Percentiles rank a stretch among this genome's conserved stretches.
Conservation (phyloP, 30 jellyfish, hydroid and myxozoan species). For the Rhopilema esculentum region DNA sequence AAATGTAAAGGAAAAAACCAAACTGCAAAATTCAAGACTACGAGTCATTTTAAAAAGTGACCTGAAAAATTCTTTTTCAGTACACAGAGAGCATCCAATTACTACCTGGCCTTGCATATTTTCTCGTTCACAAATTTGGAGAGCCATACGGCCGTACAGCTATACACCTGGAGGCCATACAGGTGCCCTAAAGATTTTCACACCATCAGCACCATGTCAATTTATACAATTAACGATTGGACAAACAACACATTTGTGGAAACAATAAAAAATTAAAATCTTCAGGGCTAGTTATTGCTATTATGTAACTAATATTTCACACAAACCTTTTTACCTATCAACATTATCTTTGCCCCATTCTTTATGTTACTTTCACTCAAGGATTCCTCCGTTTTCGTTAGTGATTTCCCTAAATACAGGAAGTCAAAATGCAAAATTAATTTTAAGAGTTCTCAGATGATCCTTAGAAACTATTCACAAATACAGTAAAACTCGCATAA, state of each 20-base stretch:
- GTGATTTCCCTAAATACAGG: constrained; percentile 45
- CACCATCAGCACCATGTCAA: no score
- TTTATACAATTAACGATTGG: no score
- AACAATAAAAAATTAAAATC: no score
- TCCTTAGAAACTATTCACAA: background rate
- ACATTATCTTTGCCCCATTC: constrained; percentile 66
- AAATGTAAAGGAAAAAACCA: no score
- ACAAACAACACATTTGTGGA: background rate
- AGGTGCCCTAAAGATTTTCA: no score
- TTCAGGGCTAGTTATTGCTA: background rate
- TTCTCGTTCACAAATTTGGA: no score
- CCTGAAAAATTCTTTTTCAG: no score
- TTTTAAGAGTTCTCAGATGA: background rate
- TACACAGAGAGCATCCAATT: background rate
- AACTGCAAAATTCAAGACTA: no score
- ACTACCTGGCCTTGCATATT: background rate
- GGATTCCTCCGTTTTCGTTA: constrained; percentile 14
- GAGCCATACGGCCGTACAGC: no score
- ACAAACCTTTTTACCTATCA: constrained; percentile 65
- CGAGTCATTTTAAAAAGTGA: no score
- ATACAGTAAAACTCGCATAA: no score
- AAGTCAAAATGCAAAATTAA: background rate
- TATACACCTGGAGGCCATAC: no score
- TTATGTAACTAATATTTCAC: background rate
- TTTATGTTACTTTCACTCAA: constrained; percentile 14